Evolutionary conservation across 2,888 invertebrate genomes (phyloP), one percentile per base, ranked within the genome.

Genomic region (Campoplex capitator): DNA sequence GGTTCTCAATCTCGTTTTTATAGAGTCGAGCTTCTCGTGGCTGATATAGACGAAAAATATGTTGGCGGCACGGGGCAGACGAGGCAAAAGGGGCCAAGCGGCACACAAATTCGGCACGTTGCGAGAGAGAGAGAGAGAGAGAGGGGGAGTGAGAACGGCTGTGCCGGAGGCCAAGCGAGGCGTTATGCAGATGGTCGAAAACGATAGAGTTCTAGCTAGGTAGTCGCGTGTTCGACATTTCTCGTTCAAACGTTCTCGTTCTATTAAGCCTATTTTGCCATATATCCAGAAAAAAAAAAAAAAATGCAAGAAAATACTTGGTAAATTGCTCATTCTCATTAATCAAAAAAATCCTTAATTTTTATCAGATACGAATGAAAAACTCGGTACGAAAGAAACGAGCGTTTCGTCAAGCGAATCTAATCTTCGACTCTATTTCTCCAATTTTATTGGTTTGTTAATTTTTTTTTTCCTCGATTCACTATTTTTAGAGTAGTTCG

Each of bases 1-100:
- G 89, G 89, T 89, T 89, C 89, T 89, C 89, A 89, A 58, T 77
- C 65, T 70, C 77, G 42, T 56, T 54, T 82, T 82, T 75, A 74
- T 65, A 75, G 58, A 74, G 67, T 70, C 23, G 75, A 70, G 78
- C 70, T 70, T 45, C 81, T 68, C 73, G 87, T 71, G 82, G 68
- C 67, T 73, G 65, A 70, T 76, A 79, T 87, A 85, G 82, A 83
- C 75, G 83, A 79, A 83, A 83, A 73, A 76, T 82, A 75, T 79
- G 83, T 83, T 77, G 70, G 74, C 84, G 81, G 87, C 78, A 78
- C 75, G 76, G 82, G 84, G 79, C 78, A 75, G 78, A 82, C 84
- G 84, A 71, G 83, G 77, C 76, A 62, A 71, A 70, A 75, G 84
- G 84, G 87, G 84, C 82, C 83, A 84, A 70, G 56, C 75, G 38